Evolutionary conservation across 2,113 vertebrate genomes (phyloP).

Genomic region (Recurvirostra avosetta): DNA sequence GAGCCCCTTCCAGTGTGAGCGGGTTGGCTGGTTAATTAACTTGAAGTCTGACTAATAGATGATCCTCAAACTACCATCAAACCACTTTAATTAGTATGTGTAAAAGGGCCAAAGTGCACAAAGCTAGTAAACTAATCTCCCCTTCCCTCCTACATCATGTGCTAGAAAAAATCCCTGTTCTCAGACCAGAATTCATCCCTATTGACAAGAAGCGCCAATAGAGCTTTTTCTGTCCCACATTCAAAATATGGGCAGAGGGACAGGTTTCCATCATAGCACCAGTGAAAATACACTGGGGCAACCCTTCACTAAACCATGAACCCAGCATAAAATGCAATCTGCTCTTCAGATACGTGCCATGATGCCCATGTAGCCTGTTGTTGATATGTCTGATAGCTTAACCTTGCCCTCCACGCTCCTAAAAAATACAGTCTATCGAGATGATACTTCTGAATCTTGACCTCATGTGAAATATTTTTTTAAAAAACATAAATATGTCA

Average conservation of each 20-base stretch:
- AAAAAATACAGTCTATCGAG: background rate
- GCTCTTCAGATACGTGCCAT: fast-evolving
- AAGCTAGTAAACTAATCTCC: background rate
- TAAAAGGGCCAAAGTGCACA: background rate
- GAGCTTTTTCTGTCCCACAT: background rate
- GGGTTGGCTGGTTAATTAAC: slow-evolving; percentile 36
- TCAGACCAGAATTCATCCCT: background rate
- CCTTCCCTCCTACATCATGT: background rate
- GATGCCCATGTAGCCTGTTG: background rate
- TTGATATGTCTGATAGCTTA: background rate
- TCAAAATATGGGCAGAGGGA: background rate
- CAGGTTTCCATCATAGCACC: background rate
- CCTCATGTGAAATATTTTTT: background rate
- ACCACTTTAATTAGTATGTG: background rate
- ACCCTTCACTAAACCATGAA: background rate
- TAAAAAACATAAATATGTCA: background rate
- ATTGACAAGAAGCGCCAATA: background rate
- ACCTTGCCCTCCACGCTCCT: background rate
- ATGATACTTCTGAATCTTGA: background rate
- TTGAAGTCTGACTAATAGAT: slow-evolving; percentile 38
- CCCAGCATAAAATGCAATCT: background rate
- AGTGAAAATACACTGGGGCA: background rate
- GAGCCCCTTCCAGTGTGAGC: background rate
- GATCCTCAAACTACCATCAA: slow-evolving; percentile 2
- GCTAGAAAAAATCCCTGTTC: background rate